Conservation (phyloP, 2,113 vertebrate species). For the Potamarius usumacintae region DNA sequence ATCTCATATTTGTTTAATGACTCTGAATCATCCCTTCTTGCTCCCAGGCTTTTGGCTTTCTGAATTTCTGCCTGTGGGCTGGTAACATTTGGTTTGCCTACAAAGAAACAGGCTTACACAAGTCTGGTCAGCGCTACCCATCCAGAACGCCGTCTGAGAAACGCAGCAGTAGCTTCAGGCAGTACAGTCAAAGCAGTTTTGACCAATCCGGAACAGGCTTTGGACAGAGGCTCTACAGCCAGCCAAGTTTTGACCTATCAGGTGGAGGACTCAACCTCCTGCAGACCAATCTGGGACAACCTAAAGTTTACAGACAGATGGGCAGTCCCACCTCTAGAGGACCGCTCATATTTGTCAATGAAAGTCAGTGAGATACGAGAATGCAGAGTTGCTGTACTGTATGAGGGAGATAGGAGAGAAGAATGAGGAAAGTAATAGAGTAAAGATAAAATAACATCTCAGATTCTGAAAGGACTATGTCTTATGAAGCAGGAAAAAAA, state of each 20-base stretch:
- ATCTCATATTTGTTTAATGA: neutral
- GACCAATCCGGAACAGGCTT: slow-evolving; percentile 66
- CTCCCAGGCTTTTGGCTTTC: slow-evolving; percentile 90
- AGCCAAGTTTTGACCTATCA: slow-evolving; percentile 66
- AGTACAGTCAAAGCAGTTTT: slow-evolving; percentile 81
- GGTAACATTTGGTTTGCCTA: slow-evolving; percentile 99
- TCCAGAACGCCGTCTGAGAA: slow-evolving; percentile 83
- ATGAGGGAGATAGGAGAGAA: neutral
- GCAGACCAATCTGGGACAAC: slow-evolving; percentile 75
- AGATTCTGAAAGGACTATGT: neutral
- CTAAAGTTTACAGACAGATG: slow-evolving; percentile 71
- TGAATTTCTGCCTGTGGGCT: slow-evolving; percentile 94
- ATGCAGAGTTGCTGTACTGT: neutral
- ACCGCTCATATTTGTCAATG: slow-evolving; percentile 85
- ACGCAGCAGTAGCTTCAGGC: slow-evolving; percentile 80
- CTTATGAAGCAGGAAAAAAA: neutral
- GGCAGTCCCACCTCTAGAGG: slow-evolving; percentile 72
- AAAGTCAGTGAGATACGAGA: slow-evolving; percentile 55
- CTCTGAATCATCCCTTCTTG: slow-evolving; percentile 21
- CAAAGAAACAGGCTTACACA: slow-evolving; percentile 97
- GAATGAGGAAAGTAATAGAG: slow-evolving; percentile 30
- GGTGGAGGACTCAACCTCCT: slow-evolving; percentile 66
- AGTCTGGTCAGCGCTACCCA: slow-evolving; percentile 83
- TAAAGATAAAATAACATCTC: neutral
- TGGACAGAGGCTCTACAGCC: slow-evolving; percentile 56